Base-by-base conservation (phyloP, 2,888 invertebrate genomes). In the Trimorus sp. region DNA sequence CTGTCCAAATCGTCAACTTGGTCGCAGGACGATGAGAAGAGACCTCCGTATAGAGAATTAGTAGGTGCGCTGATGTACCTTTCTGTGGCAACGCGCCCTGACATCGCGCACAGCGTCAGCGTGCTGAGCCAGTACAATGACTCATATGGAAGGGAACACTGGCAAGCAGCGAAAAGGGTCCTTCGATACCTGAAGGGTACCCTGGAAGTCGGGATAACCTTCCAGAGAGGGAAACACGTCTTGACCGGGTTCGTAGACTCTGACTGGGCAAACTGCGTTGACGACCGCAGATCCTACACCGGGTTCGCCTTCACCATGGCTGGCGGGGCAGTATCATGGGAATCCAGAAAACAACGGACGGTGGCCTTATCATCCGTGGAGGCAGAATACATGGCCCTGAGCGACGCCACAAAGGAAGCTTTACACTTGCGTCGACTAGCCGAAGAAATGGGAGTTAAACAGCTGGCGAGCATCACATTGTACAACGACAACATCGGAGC, bases 31-130 rank as follows among this genome's bases (percentile, higher is more conserved):
- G 63, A 63, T 26, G 63, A 37, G 14, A 45, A 63, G 49, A 37
- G 37, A 14, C 63, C 63, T 11, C 63, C 63, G 7, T 63, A 63
- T 26, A 15, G 37, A 1, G 14, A 63, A 11, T 26, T 63, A 9
- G 12, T 63, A 12, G 63, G 63, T 0, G 37, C 63, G 0, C 26
- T 62, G 3, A 15, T 62, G 5, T 62, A 62, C 62, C 37, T 83
- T 6, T 77, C 79, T 12, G 78, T 82, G 11, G 74, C 68, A 12
- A 82, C 83, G 16, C 51, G 69, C 11, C 83, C 84, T 11, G 85
- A 83, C 37, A 83, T 86, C 4, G 26, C 26, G 26, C 26, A 26
- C 26, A 3, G 66, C 85, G 12, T 26, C 11, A 62, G 62, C 16
- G 62, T n/a, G 0, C 15, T 59, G 45, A 62, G 48, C 12, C 48